phyloP scores from a whole-genome alignment of 2,113 vertebrate genomes.

The Mesembrinibis cayennensis region DNA sequence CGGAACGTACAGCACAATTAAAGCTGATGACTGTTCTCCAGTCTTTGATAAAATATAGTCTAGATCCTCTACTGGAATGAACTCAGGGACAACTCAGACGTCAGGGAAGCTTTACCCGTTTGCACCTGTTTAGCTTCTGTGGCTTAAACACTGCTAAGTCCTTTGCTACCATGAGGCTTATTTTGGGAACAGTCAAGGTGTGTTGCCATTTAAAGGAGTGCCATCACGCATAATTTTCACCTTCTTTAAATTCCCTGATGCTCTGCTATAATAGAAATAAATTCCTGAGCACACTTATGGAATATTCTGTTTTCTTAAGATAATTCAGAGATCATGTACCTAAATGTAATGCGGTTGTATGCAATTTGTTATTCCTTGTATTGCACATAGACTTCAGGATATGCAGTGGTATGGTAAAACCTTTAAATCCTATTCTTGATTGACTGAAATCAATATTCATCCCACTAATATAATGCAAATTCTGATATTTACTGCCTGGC shows the following conservation, averaged over 20 bases:
- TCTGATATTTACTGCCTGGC: neutral
- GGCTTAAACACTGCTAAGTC: neutral
- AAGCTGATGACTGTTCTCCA: neutral
- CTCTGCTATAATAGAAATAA: neutral
- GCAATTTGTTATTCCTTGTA: neutral
- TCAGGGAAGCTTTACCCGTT: neutral
- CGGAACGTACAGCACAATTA: neutral
- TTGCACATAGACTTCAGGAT: neutral
- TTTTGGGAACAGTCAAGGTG: neutral
- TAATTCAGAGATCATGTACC: neutral
- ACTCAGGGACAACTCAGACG: neutral
- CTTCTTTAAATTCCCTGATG: neutral
- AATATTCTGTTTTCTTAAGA: neutral
- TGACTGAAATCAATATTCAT: neutral
- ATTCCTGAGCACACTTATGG: neutral
- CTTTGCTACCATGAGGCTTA: neutral
- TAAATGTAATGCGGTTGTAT: neutral
- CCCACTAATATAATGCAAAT: neutral
- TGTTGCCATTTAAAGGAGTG: neutral
- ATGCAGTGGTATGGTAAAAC: neutral
- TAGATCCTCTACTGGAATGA: neutral
- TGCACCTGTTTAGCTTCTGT: neutral
- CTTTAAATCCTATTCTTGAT: neutral
- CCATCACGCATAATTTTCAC: neutral
- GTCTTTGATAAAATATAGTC: neutral